Evolutionary conservation across 2,797 vertebrate species (phyloP).

Genomic region (Helarctos malayanus): DNA sequence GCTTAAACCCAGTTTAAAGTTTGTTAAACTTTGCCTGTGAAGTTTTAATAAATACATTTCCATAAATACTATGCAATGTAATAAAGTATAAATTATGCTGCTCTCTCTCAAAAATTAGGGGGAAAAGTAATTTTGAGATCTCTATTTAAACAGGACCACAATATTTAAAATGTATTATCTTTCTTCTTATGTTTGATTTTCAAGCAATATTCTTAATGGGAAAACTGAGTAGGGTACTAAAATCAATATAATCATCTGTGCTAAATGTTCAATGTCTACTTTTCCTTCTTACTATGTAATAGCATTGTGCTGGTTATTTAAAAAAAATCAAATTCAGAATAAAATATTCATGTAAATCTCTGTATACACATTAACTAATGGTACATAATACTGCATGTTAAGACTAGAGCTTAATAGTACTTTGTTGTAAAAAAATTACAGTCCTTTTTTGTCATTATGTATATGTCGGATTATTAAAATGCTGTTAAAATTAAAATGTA

Average conservation of each 20-base stretch:
- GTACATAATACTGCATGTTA: background rate
- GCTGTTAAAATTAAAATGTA: background rate
- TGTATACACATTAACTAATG: background rate
- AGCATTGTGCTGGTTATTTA: background rate
- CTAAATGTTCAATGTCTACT: background rate
- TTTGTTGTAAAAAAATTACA: constrained; percentile 5
- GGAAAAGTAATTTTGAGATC: background rate
- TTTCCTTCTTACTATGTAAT: background rate
- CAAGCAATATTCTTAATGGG: background rate
- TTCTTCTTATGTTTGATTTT: background rate
- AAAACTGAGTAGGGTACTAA: background rate
- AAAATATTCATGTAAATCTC: background rate
- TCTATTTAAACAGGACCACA: background rate
- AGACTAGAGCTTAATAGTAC: background rate
- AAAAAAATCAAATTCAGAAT: background rate
- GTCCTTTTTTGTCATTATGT: background rate
- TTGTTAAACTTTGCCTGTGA: background rate
- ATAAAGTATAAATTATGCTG: constrained; percentile 52
- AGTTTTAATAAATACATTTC: constrained; percentile 35
- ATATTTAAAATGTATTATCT: background rate
- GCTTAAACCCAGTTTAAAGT: background rate
- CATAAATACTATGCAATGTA: constrained; percentile 25
- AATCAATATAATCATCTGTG: background rate
- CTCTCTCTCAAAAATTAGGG: constrained; percentile 51
- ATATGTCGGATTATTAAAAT: constrained; percentile 1